These are phyloP conservation scores for Eurois occulta DNA, from an alignment of 2,888 invertebrate genomes.

Conservation along the genomic window DNA sequence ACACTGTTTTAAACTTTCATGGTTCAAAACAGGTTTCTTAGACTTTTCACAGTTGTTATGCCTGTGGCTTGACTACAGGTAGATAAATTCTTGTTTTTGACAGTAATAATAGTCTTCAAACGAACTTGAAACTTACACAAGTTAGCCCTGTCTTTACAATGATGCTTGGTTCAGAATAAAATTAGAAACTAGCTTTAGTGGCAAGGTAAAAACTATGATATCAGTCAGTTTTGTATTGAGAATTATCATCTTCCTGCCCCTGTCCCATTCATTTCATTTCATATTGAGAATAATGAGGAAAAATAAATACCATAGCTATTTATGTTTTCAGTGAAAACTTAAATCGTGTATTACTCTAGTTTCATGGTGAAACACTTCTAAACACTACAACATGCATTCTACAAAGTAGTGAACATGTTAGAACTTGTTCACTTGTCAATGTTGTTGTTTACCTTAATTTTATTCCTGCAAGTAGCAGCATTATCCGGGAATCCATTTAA, in stretches of 20 bases:
- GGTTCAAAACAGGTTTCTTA: too few relatives aligned
- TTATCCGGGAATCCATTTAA: conserved; percentile 81
- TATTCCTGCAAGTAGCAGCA: conserved; percentile 68
- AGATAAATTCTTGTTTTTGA: too few relatives aligned
- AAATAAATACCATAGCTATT: too few relatives aligned
- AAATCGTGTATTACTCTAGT: neutral
- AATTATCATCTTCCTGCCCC: too few relatives aligned
- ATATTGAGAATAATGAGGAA: neutral
- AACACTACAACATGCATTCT: neutral
- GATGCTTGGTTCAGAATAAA: neutral
- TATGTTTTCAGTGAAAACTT: neutral
- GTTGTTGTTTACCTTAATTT: conserved; percentile 77
- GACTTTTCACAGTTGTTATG: too few relatives aligned
- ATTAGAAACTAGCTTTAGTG: neutral
- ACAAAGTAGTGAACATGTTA: conserved; percentile 21
- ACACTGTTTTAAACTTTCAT: too few relatives aligned
- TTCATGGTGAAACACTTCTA: neutral
- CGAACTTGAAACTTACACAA: neutral
- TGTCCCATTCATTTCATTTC: too few relatives aligned
- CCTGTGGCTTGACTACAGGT: too few relatives aligned
- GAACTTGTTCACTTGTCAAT: conserved; percentile 5
- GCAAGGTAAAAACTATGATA: neutral
- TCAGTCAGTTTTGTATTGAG: neutral
- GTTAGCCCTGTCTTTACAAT: neutral
- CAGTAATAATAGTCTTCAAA: too few relatives aligned